phyloP scores from a whole-genome alignment of 1,140 invertebrate genomes.

The Heliconius himera region DNA sequence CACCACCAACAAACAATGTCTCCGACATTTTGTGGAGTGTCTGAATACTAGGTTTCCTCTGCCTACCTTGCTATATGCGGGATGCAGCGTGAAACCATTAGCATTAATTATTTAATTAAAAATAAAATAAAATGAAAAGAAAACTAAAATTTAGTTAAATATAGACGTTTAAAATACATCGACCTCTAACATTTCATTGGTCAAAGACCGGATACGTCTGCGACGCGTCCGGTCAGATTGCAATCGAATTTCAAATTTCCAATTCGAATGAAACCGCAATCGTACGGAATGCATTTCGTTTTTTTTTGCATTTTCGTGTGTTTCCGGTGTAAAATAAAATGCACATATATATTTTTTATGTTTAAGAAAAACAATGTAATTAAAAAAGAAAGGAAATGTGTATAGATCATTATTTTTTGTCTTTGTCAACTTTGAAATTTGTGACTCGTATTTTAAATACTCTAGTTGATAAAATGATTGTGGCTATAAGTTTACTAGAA shows the following conservation, averaged over 20 bases:
- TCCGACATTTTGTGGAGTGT: no score
- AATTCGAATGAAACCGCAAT: conserved; percentile 37
- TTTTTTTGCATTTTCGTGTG: conserved; percentile 19
- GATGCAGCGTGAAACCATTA: neutral
- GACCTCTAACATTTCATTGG: conserved; percentile 30
- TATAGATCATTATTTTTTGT: no score
- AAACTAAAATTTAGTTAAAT: neutral
- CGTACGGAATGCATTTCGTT: conserved; percentile 29
- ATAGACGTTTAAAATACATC: neutral
- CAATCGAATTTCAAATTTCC: conserved; percentile 42
- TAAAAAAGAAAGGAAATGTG: no score
- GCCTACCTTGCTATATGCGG: no score
- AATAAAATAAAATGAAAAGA: neutral
- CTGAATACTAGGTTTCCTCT: no score
- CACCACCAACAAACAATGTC: no score
- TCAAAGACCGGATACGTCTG: conserved; percentile 32
- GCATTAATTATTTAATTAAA: neutral
- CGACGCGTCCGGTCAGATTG: conserved; percentile 35
- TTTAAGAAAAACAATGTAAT: neutral
- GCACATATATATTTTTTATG: neutral
- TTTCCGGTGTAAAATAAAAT: conserved; percentile 7
- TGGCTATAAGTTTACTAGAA: no score
- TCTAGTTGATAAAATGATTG: no score
- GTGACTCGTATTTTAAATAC: no score
- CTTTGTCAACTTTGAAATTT: no score